Evolutionary conservation across 1,140 invertebrate species (phyloP), one percentile per base, ranked within the genome.

Genomic region (Brachionus paranguensis): DNA sequence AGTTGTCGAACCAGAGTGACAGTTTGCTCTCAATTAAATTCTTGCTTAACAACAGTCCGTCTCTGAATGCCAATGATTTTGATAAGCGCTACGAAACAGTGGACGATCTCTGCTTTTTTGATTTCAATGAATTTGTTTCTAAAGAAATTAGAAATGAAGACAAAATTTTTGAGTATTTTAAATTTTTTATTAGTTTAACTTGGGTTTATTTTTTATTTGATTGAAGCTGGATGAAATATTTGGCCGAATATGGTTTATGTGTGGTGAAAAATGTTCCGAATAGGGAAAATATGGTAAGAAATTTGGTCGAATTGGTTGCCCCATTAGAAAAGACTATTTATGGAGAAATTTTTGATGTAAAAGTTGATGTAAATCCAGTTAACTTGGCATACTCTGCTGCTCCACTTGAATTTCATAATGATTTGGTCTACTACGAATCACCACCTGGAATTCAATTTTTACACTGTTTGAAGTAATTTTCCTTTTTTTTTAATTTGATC

Each of bases 391-490:
- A 88, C 85, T 85, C 86, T 17, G 74, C 50, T 27, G 86, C 84
- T 10, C 64, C 68, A 10, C 84, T 89, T 17, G 86, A 86, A 76
- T 85, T 87, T 53, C 88, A 89, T 84, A 88, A 87, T 85, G 88
- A 89, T 81, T 84, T 89, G 7, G 85, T 86, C 3, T 88, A 89
- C 84, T 89, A 87, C 72, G 88, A 89, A 83, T 88, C 88, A 14
- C 87, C 88, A 14, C 88, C 88, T 6, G 88, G 88, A 8, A 81
- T 89, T n/a, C 88, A 88, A 85, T 85, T 89, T 37, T 85, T 89
- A 1, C 87, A 88, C 78, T 88, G 87, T 81, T 78, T 88, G 11
- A 87, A 86, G 88, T 88, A 86, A 64, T 55, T 37, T 37, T 0
- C 20, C 3, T 29, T 60, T n/a, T n/a, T 43, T 17, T 72, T 24